These are phyloP conservation scores for Gastracanthus pulcherrimus DNA, from an alignment of 2,888 invertebrate species.

Conservation along the genomic window DNA sequence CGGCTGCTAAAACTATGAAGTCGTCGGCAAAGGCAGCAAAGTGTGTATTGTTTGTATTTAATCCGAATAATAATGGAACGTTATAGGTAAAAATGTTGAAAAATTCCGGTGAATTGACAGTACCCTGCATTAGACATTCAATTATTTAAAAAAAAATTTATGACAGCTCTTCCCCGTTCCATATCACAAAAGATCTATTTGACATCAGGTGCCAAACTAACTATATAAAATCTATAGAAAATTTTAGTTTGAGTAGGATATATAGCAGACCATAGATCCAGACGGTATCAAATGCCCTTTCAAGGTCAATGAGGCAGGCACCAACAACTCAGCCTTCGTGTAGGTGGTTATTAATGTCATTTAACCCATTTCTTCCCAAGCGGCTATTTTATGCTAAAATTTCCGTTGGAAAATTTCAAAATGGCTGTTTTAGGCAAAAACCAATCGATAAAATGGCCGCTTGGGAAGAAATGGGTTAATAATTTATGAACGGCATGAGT, in stretches of 20 bases:
- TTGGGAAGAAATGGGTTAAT: no score
- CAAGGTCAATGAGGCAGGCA: not conserved
- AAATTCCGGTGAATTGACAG: slow-evolving; percentile 54
- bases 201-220: not conserved
- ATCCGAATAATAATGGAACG: slow-evolving; percentile 41
- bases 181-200: not conserved
- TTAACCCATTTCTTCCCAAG: no score
- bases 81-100: slow-evolving; percentile 55
- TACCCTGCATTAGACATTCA: slow-evolving; percentile 58
- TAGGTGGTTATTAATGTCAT: slow-evolving; percentile 27
- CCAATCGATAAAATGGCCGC: no score
- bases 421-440: no score
- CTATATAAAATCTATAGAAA: not conserved
- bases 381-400: no score
- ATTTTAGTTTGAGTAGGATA: not conserved
- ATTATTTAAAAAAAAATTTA: not conserved
- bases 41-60: slow-evolving; percentile 39
- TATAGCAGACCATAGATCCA: not conserved
- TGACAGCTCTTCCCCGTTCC: not conserved
- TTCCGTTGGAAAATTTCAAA: no score
- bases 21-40: slow-evolving; percentile 59
- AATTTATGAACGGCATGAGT: slow-evolving; percentile 53
- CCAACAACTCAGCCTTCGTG: not conserved
- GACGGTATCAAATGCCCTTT: not conserved
- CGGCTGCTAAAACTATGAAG: slow-evolving; percentile 27